These are phyloP conservation scores for Copidosoma floridanum DNA, from an alignment of 1,140 invertebrate species.

Conservation along the genomic window DNA sequence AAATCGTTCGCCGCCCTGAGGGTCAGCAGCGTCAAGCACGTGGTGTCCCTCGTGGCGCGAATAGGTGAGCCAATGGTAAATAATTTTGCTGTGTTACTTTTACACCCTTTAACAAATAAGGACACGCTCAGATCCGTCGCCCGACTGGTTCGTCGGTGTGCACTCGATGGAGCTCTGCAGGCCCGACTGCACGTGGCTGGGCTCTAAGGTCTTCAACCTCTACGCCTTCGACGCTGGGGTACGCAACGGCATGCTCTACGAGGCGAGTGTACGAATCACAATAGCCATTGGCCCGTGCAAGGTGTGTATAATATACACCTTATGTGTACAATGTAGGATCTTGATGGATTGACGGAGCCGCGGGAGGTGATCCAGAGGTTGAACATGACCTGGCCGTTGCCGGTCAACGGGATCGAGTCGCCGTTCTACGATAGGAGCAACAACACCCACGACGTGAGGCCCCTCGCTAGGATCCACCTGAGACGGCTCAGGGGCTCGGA, in stretches of 20 bases:
- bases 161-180: conserved; percentile 89
- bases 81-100: conserved; percentile 3
- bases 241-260: conserved; percentile 88
- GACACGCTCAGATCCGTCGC: conserved; percentile 74
- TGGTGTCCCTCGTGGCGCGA: conserved; percentile 93
- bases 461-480: conserved; percentile 80
- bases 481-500: conserved; percentile 83
- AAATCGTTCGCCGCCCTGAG: conserved; percentile 90
- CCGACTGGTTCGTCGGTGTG: conserved; percentile 97
- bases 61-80: conserved; percentile 58
- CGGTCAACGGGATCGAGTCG: conserved; percentile 74
- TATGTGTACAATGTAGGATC: no score
- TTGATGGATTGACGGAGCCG: conserved; percentile 77
- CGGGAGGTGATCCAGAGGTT: conserved; percentile 80
- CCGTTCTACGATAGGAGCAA: conserved; percentile 83
- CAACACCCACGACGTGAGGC: conserved; percentile 77
- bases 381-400: conserved; percentile 73
- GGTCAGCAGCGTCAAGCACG: conserved; percentile 88
- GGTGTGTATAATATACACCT: no score
- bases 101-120: no score
- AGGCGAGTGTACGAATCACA: conserved; percentile 59
- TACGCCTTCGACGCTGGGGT: conserved; percentile 97
- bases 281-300: neutral
- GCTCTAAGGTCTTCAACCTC: conserved; percentile 82
- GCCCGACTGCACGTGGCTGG: conserved; percentile 89